Conservation (phyloP, 2,113 vertebrate genomes). For the Semnornis frantzii region DNA sequence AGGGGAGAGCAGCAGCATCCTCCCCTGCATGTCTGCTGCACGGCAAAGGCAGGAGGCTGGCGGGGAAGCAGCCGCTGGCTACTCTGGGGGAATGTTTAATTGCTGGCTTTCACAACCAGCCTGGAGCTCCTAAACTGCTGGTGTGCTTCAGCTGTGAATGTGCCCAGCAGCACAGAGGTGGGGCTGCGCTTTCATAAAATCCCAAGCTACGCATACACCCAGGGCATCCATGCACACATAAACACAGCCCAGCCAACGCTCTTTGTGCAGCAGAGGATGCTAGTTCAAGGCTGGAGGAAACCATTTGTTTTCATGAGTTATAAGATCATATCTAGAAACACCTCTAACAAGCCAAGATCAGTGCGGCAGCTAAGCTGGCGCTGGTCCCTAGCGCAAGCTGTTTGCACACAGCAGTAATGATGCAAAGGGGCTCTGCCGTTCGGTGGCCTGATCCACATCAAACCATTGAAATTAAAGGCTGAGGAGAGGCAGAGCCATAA, state of each 20-base stretch:
- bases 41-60: not conserved
- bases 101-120: not conserved
- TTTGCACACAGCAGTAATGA: constrained; percentile 62
- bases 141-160: constrained; percentile 4
- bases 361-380: not conserved
- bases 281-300: constrained; percentile 25
- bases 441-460: constrained; percentile 45
- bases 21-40: not conserved
- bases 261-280: not conserved
- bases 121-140: not conserved
- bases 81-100: constrained; percentile 21
- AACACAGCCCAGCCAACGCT: not conserved
- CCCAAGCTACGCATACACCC: constrained; percentile 1
- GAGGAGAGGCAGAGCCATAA: constrained; percentile 61
- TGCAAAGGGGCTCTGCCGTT: constrained; percentile 31
- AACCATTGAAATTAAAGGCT: constrained; percentile 58
- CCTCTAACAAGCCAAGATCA: constrained; percentile 49
- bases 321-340: constrained; percentile 48
- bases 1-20: not conserved
- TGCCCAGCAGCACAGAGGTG: not conserved
- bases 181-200: constrained; percentile 19
- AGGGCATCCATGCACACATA: not conserved
- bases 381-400: constrained; percentile 13
- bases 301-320: constrained; percentile 34
- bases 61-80: not conserved